phyloP scores from a whole-genome alignment of 1,140 invertebrate species.

The Pseudobourletiella spinata region DNA sequence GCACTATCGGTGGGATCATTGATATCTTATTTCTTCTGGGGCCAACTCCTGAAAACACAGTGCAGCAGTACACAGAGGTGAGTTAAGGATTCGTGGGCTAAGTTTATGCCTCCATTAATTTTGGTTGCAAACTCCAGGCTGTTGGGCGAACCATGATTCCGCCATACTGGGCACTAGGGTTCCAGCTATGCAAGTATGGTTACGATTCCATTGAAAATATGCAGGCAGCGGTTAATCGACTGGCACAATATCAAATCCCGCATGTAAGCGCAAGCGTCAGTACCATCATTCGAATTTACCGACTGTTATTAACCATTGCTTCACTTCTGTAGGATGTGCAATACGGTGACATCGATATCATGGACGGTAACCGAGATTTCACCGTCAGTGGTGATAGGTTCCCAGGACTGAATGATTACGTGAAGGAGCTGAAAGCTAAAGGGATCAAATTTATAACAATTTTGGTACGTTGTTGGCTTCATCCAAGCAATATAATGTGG shows the following conservation, averaged over 20 bases:
- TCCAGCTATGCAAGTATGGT: too few relatives aligned
- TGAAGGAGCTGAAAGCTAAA: conserved; percentile 13
- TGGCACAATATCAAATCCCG: too few relatives aligned
- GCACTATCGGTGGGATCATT: conserved; percentile 42
- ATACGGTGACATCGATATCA: conserved; percentile 46
- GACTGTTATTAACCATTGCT: too few relatives aligned
- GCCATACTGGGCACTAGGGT: too few relatives aligned
- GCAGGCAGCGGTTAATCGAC: too few relatives aligned
- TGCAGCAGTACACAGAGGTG: conserved; percentile 45
- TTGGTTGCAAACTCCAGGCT: too few relatives aligned
- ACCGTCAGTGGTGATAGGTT: conserved; percentile 11
- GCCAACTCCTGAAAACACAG: conserved; percentile 42
- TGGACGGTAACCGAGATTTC: conserved; percentile 52
- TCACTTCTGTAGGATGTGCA: conserved; percentile 47
- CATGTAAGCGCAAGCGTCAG: too few relatives aligned
- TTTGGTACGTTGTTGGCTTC: conserved; percentile 12
- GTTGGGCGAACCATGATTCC: too few relatives aligned
- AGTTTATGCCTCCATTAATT: too few relatives aligned
- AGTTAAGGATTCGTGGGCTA: too few relatives aligned
- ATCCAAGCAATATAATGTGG: neutral
- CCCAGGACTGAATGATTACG: conserved; percentile 15
- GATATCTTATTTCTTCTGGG: conserved; percentile 43
- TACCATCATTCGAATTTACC: too few relatives aligned
- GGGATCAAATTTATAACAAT: conserved; percentile 34
- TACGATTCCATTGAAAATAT: too few relatives aligned